Base-by-base conservation (phyloP, 1,140 invertebrate species). In the Diploscapter pachys region DNA sequence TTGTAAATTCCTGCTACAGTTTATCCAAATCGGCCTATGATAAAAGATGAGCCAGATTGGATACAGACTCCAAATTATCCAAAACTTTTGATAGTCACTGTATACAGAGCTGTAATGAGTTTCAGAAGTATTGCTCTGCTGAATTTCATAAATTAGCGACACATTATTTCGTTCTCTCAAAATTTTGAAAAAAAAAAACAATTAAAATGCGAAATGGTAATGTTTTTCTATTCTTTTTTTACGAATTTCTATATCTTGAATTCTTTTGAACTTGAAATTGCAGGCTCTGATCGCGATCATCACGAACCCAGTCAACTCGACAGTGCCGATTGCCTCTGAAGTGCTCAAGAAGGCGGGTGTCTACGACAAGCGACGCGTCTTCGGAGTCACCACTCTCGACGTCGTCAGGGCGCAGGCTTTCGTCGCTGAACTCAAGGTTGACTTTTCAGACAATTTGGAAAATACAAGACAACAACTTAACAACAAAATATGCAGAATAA, bases 231-330 rank as follows among this genome's bases (percentile, higher is more conserved):
- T 49, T 65, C 8, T 8, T 1, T 9, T 68, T n/a, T 65, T 68
- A 11, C 50, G n/a, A 65, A 11, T 65, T 65, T 65, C 31, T 31
- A 11, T 11, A 11, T 13, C 57, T 31, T 59, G 31, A 59, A 59
- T 31, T 31, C 31, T 11, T 59, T 65, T 49, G 9, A 9, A 31
- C 13, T 8, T 9, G 51, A 65, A 6, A 31, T 8, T 59, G 52
- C 4, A 71, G 71, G 95, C 96, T 53, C 90, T 97, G 71, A 88
- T 99, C 77, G 93, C 91, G 51, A 97, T 99, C 83, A 98, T 99
- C 85, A 93, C 95, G 11, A 99, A 99, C 87, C 96, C 96, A 1
- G 95, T 91, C 11, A 99, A 99, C 87, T 97, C 95, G 71, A 97
- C 94, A 76, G 94, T 99, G 59, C 96, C 96, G 5, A 98, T 99